Base-by-base conservation (phyloP, 2,113 vertebrate species). In the Benitochromis conjunctus region DNA sequence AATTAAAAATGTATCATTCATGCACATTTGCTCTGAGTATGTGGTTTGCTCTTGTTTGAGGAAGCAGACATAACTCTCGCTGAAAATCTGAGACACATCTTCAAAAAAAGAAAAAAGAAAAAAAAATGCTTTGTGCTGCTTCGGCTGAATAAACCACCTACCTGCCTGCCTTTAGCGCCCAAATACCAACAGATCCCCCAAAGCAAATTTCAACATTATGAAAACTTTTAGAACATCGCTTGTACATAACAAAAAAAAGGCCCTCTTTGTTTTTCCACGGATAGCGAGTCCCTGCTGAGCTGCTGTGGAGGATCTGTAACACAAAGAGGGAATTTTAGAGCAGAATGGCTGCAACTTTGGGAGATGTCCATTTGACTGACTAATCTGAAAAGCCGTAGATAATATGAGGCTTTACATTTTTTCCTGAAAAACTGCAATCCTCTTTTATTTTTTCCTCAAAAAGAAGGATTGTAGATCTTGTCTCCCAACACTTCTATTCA, bases 41-140 rank as follows among this genome's bases (percentile, higher is more conserved):
- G 43, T 74, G 69, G 43, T 74, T 74, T 74, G 14, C 9, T 51
- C 29, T 51, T 12, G 24, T 74, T 51, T 74, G 29, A 74, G 9
- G 43, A 74, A 31, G 9, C 24, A 51, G 69, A 74, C 43, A 29
- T 48, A 74, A 74, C 51, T 31, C 41, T 48, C 69, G 43, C 41
- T 48, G 14, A 74, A 74, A 48, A 48, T 48, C 43, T 48, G 9
- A 48, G 6, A 48, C 24, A 29, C 41, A 74, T 48, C 41, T 29
- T 74, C 4, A 74, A 13, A 14, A 1, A 3, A 12, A 6, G 1
- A 0, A 2, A 4, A 16, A 14, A 14, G 13, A 13, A 26, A 16
- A 1, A 41, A 21, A 14, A 2, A 5, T 0, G 64, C 41, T 26
- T 71, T 46, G 41, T 18, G 41, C 41, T 74, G 24, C 24, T 29